Evolutionary conservation across 2,888 invertebrate species (phyloP).

Genomic region (Cloeon dipterum): DNA sequence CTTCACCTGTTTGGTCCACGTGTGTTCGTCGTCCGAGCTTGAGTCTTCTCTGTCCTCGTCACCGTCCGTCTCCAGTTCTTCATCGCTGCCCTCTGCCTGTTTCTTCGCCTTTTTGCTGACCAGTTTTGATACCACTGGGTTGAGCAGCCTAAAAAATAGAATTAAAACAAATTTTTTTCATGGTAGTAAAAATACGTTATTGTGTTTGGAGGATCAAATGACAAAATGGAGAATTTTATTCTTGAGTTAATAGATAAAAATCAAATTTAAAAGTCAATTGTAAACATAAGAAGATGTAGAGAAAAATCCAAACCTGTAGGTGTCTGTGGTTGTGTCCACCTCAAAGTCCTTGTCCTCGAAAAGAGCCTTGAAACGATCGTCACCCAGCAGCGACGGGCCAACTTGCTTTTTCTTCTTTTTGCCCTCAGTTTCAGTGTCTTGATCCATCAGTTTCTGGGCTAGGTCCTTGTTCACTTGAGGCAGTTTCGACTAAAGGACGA

Average conservation of each 20-base stretch:
- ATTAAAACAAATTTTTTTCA: conserved; percentile 2
- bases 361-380: conserved; percentile 71
- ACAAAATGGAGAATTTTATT: no score
- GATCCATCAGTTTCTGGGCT: conserved; percentile 61
- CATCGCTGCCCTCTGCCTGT: no score
- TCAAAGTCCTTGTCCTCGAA: conserved; percentile 86
- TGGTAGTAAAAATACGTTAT: no score
- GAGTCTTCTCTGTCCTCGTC: conserved; percentile 17
- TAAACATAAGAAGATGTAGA: no score
- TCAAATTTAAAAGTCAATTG: no score
- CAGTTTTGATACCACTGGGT: conserved; percentile 67
- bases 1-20: conserved; percentile 59
- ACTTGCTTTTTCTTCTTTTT: conserved; percentile 29
- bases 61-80: conserved; percentile 23
- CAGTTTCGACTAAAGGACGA: conserved; percentile 33
- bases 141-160: conserved; percentile 29
- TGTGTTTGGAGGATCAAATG: no score
- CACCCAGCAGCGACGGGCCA: conserved; percentile 43
- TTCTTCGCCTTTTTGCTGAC: conserved; percentile 47
- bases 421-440: conserved; percentile 21
- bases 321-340: conserved; percentile 67
- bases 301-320: conserved; percentile 30
- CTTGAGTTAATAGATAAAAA: no score
- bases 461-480: conserved; percentile 78
- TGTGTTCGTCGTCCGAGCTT: conserved; percentile 60